A percentile compares a stretch with the other conserved stretches of the same genome.
These are phyloP conservation scores for Amblyopsis hoosieri DNA, from an alignment of 2,797 vertebrate genomes.

Conservation along the genomic window DNA sequence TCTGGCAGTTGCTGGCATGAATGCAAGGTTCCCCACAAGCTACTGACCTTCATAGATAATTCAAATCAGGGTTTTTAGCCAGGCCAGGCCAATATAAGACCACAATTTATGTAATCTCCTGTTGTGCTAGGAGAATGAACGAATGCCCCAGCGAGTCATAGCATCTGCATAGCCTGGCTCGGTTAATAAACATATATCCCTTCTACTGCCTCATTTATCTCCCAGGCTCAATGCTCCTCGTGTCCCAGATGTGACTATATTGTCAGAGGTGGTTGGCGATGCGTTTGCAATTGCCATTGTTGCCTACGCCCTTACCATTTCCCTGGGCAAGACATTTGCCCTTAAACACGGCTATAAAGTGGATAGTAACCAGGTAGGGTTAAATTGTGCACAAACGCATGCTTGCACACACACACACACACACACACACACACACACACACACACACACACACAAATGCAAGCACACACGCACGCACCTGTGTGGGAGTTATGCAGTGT, in stretches of 20 bases:
- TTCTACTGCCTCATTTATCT: not conserved
- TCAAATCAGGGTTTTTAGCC: not conserved
- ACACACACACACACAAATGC: not conserved
- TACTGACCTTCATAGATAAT: constrained; percentile 3
- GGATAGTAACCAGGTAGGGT: constrained; percentile 89
- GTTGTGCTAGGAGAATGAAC: constrained; percentile 2
- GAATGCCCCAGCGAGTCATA: not conserved
- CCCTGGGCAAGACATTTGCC: constrained; percentile 92
- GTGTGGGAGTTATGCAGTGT: not conserved
- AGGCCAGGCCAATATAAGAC: not conserved
- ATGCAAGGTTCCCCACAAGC: not conserved
- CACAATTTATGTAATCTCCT: not conserved
- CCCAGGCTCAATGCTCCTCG: constrained; percentile 81
- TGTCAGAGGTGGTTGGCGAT: constrained; percentile 78
- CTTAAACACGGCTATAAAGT: constrained; percentile 92
- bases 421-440: constrained; percentile 1
- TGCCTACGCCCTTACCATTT: constrained; percentile 90
- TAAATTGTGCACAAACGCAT: not conserved
- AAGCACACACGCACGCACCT: not conserved
- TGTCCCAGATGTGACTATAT: constrained; percentile 71
- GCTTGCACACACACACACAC: constrained; percentile 1
- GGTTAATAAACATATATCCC: not conserved
- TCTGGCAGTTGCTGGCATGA: not conserved
- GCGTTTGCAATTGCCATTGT: constrained; percentile 91
- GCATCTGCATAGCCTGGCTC: not conserved